Conservation (phyloP, 2,797 vertebrate species). For the Bryconaethiops microstoma region DNA sequence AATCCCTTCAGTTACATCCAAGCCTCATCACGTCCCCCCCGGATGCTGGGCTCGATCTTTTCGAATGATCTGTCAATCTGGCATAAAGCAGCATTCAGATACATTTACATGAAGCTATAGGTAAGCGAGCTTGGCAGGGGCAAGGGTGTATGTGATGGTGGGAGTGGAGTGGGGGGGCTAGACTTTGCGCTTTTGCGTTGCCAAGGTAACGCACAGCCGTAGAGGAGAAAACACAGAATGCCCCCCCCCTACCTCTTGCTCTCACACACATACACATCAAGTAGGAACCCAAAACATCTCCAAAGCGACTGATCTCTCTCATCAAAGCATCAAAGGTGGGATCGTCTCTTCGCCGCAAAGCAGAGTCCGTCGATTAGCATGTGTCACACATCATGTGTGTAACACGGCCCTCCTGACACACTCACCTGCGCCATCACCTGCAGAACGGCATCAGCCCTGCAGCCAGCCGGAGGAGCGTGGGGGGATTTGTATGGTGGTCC, state of each 20-base stretch:
- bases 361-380: constrained; percentile 45
- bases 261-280: constrained; percentile 35
- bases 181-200: constrained; percentile 70
- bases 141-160: background rate
- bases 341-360: constrained; percentile 6
- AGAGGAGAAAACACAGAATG: constrained; percentile 52
- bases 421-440: constrained; percentile 41
- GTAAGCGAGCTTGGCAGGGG: constrained; percentile 44
- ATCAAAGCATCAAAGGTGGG: background rate
- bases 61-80: constrained; percentile 17
- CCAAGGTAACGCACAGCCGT: constrained; percentile 74
- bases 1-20: background rate
- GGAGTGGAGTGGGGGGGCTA: constrained; percentile 62
- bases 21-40: constrained; percentile 10
- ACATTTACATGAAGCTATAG: constrained; percentile 34
- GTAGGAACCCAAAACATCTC: constrained; percentile 28
- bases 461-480: background rate
- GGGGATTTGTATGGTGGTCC: background rate
- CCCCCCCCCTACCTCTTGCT: background rate
- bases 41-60: constrained; percentile 14
- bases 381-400: constrained; percentile 30
- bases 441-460: background rate
- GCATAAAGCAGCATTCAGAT: background rate
- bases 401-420: constrained; percentile 29
- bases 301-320: constrained; percentile 14